Percentiles rank a stretch among this genome's conserved stretches.
These are phyloP conservation scores for Tipula lateralis DNA, from an alignment of 2,888 invertebrate species.

Conservation along the genomic window DNA sequence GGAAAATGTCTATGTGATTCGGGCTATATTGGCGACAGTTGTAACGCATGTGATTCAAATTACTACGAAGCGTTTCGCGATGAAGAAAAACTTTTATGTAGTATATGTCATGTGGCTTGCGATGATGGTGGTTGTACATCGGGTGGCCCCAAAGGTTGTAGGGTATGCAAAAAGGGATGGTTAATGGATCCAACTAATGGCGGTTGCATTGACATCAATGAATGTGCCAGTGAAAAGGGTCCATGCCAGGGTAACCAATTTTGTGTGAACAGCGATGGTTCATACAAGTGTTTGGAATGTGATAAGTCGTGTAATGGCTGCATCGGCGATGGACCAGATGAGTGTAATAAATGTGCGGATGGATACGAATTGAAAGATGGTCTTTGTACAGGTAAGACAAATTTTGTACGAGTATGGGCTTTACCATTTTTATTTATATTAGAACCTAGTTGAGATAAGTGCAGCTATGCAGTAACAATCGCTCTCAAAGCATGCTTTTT, in stretches of 20 bases:
- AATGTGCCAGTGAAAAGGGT: conserved; percentile 60
- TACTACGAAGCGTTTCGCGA: conserved; percentile 72
- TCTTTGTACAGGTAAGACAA: conserved; percentile 63
- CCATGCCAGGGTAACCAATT: conserved; percentile 66
- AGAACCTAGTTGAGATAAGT: neutral
- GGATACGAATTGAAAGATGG: conserved; percentile 68
- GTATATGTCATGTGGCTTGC: conserved; percentile 75
- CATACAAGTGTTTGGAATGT: conserved; percentile 70
- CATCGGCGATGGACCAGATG: conserved; percentile 84
- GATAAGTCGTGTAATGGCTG: conserved; percentile 81
- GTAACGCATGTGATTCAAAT: conserved; percentile 70
- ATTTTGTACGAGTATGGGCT: neutral
- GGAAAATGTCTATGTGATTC: conserved; percentile 82
- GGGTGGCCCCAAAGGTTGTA: conserved; percentile 60
- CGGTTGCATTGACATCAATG: conserved; percentile 82
- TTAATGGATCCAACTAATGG: conserved; percentile 64
- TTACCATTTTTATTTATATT: neutral
- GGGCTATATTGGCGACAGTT: conserved; percentile 74
- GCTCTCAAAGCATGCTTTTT: neutral
- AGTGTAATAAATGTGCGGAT: conserved; percentile 75
- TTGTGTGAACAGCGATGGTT: conserved; percentile 85
- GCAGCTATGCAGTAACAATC: neutral
- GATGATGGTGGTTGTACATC: conserved; percentile 64
- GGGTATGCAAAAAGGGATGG: conserved; percentile 66
- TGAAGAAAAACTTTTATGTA: conserved; percentile 67